A percentile compares a stretch with the other conserved stretches of the same genome.
Conservation (phyloP, 1,140 invertebrate species). For the Propsilocerus akamusi region DNA sequence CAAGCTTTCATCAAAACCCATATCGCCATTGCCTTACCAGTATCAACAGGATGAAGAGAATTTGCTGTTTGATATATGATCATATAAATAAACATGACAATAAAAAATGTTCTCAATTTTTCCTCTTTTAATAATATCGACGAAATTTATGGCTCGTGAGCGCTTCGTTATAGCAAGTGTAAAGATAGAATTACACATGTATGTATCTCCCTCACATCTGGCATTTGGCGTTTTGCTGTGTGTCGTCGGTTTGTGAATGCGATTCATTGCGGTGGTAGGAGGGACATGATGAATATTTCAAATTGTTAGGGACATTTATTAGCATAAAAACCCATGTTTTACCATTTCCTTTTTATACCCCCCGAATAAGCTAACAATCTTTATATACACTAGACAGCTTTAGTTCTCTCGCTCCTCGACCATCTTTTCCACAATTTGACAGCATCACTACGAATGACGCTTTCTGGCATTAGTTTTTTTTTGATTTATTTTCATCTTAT, state of each 20-base stretch:
- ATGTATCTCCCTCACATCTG: background rate
- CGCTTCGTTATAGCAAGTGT: background rate
- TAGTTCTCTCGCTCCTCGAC: too few species aligned
- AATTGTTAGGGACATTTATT: slow-evolving; percentile 2
- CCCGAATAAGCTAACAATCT: too few species aligned
- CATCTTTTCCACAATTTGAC: too few species aligned
- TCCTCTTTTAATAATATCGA: slow-evolving; percentile 1
- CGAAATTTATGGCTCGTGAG: background rate
- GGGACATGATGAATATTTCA: slow-evolving; percentile 2
- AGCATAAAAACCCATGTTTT: background rate
- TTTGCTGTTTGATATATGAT: slow-evolving; percentile 1
- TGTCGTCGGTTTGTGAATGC: background rate
- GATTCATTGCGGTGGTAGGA: background rate
- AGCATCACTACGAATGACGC: too few species aligned
- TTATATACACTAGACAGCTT: too few species aligned
- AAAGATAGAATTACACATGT: slow-evolving; percentile 2
- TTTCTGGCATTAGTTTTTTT: background rate
- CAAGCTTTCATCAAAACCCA: too few species aligned
- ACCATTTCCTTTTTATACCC: too few species aligned
- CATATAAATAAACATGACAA: slow-evolving; percentile 3
- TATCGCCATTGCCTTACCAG: too few species aligned
- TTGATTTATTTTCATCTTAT: slow-evolving; percentile 2
- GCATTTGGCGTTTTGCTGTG: background rate
- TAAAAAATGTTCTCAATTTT: slow-evolving; percentile 3
- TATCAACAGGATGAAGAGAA: too few species aligned